phyloP scores from a whole-genome alignment of 2,888 invertebrate species.

The Morpho deidamia region DNA sequence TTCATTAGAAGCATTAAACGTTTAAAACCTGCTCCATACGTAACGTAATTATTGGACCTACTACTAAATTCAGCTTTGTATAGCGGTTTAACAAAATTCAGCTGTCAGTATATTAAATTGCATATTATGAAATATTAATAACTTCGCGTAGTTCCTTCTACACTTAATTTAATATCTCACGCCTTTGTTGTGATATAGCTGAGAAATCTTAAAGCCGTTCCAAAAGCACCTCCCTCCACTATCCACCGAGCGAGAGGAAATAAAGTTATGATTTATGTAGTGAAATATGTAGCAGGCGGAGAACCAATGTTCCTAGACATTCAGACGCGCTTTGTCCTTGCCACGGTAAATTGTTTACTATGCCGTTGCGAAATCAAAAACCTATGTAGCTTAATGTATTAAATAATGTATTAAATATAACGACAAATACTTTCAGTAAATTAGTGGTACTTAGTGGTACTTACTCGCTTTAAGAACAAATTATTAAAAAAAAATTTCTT shows the following conservation, averaged over 20 bases:
- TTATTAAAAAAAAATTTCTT: no score
- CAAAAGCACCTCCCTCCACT: conserved; percentile 65
- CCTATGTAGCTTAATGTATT: neutral
- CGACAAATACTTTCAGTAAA: no score
- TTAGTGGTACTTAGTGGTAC: no score
- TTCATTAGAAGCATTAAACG: conserved; percentile 33
- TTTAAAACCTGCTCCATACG: conserved; percentile 15
- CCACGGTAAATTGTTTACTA: conserved; percentile 53
- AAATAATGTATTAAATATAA: neutral
- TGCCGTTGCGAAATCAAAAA: conserved; percentile 38
- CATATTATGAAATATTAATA: conserved; percentile 24
- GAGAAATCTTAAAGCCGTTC: conserved; percentile 67
- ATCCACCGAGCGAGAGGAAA: conserved; percentile 68
- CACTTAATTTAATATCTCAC: conserved; percentile 66
- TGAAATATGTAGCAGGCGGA: conserved; percentile 65
- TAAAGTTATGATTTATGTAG: conserved; percentile 77
- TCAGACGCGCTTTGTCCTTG: conserved; percentile 49
- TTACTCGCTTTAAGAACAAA: no score
- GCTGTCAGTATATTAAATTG: conserved; percentile 13
- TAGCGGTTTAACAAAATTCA: conserved; percentile 6
- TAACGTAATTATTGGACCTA: conserved; percentile 11
- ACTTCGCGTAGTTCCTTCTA: conserved; percentile 42
- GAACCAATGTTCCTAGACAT: conserved; percentile 44
- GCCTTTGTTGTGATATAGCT: conserved; percentile 65
- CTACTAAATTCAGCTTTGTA: conserved; percentile 6